A percentile compares a stretch with the other conserved stretches of the same genome.
Conservation (phyloP, 2,797 vertebrate genomes). For the Lacerta agilis region DNA sequence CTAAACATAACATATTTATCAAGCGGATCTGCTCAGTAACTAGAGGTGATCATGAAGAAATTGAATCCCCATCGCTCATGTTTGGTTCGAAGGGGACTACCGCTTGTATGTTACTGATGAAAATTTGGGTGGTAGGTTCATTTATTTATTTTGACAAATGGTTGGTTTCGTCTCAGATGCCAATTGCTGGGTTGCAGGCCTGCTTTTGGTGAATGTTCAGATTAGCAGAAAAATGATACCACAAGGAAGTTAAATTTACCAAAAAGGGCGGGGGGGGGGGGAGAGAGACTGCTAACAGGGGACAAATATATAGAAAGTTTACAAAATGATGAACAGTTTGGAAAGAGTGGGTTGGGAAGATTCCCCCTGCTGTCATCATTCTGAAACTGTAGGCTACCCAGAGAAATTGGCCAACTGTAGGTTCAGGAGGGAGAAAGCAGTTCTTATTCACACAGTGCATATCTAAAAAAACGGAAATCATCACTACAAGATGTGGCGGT, state of each 20-base stretch:
- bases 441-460: not conserved
- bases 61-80: not conserved
- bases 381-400: not conserved
- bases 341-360: not conserved
- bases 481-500: not conserved
- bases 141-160: not conserved
- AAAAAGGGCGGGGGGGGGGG: too few species aligned
- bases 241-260: slow-evolving; percentile 14
- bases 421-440: not conserved
- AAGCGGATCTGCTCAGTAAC: slow-evolving; percentile 40
- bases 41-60: slow-evolving; percentile 27
- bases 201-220: slow-evolving; percentile 9
- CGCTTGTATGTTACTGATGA: slow-evolving; percentile 31
- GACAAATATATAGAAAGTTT: not conserved
- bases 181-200: not conserved
- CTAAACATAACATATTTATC: slow-evolving; percentile 55
- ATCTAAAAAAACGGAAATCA: not conserved
- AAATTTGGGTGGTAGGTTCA: not conserved
- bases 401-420: not conserved
- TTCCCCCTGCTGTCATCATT: not conserved
- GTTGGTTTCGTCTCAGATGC: slow-evolving; percentile 26
- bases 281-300: not conserved
- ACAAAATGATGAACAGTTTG: not conserved
- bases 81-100: not conserved
- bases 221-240: not conserved